Evolutionary conservation across 1,140 invertebrate species (phyloP).

Genomic region (Chionoecetes opilio): DNA sequence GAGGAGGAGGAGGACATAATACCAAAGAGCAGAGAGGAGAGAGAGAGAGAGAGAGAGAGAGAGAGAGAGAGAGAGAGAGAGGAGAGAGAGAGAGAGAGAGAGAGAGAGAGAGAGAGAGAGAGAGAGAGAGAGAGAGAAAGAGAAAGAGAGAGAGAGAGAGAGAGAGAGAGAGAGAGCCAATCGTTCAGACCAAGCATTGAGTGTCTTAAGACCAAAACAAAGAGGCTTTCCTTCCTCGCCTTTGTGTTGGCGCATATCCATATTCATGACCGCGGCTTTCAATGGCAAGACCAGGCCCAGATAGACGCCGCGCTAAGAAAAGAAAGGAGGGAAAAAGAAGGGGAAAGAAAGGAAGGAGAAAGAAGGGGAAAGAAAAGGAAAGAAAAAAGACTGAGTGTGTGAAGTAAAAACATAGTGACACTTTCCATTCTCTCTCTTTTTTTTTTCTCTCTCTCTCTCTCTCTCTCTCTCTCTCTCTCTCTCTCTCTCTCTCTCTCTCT

Average conservation of each 20-base stretch:
- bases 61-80: no score
- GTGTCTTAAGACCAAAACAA: no score
- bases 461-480: neutral
- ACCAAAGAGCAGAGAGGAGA: no score
- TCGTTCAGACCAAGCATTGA: no score
- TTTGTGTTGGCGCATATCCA: conserved; percentile 32
- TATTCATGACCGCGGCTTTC: conserved; percentile 39
- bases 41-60: no score
- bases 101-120: neutral
- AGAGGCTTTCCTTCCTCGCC: neutral
- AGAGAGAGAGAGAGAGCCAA: no score
- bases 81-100: no score
- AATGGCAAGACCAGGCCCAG: conserved; percentile 34
- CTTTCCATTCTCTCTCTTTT: neutral
- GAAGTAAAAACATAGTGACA: no score
- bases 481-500: conserved; percentile 30
- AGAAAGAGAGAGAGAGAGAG: no score
- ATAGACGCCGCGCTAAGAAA: neutral
- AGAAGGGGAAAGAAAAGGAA: neutral
- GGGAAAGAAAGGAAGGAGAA: neutral
- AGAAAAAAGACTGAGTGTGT: no score
- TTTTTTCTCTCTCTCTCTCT: neutral
- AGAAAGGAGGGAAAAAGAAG: neutral
- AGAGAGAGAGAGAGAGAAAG: neutral
- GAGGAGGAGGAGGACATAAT: no score